phyloP scores from a whole-genome alignment of 2,797 vertebrate genomes.

The Heterohyrax brucei region DNA sequence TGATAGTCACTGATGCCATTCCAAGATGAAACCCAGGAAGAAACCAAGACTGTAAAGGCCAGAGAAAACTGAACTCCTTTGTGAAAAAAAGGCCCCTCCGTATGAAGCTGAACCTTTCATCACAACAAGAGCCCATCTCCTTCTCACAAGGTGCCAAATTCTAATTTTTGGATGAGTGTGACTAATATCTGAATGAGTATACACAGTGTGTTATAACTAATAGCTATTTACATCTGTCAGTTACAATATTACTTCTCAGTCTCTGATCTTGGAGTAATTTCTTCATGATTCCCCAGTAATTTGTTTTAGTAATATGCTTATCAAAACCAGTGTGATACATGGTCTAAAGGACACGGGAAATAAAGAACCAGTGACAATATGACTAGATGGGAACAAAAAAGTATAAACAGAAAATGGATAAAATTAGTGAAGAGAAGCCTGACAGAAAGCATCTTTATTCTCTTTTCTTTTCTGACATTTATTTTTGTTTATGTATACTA shows the following conservation, averaged over 20 bases:
- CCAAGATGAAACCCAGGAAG: constrained; percentile 6
- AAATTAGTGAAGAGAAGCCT: constrained; percentile 30
- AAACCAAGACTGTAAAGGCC: not conserved
- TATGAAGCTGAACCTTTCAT: not conserved
- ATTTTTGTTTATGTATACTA: constrained; percentile 69
- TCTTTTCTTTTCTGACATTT: constrained; percentile 57
- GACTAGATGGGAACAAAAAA: constrained; percentile 14
- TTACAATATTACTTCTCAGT: not conserved
- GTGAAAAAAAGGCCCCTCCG: not conserved
- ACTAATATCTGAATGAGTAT: not conserved
- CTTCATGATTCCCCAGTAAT: not conserved
- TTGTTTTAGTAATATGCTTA: constrained; percentile 35
- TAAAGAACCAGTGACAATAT: not conserved
- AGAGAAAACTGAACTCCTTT: not conserved
- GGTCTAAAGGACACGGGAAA: not conserved
- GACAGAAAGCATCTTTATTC: constrained; percentile 38
- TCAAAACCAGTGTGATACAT: not conserved
- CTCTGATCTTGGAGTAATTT: constrained; percentile 42
- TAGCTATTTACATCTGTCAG: not conserved
- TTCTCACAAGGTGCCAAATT: not conserved
- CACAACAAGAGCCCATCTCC: not conserved
- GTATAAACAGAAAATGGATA: constrained; percentile 21
- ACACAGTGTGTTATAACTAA: not conserved
- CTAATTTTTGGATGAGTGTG: not conserved
- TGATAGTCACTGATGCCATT: not conserved